phyloP scores from a whole-genome alignment of 2,797 vertebrate genomes.

The Telmatherina bonti region DNA sequence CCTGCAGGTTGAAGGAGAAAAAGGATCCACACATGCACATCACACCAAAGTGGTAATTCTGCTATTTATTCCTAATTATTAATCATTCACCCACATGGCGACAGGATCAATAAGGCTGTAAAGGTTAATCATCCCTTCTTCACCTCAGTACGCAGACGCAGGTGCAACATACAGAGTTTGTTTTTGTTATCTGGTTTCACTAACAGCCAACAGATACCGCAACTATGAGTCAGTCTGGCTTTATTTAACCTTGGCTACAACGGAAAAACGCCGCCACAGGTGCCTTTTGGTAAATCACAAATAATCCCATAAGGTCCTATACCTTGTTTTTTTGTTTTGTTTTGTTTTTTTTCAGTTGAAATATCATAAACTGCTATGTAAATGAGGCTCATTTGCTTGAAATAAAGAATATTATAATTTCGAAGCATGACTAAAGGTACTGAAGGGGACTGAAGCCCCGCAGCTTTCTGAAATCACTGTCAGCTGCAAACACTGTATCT shows the following conservation, averaged over 20 bases:
- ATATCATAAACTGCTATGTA: no score
- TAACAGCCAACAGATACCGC: not conserved
- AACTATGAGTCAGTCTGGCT: not conserved
- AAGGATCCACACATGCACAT: not conserved
- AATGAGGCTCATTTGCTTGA: no score
- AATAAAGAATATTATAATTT: no score
- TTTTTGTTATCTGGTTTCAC: not conserved
- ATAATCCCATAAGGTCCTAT: no score
- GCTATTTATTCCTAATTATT: not conserved
- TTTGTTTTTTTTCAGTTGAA: no score
- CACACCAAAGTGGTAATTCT: not conserved
- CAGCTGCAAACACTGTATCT: no score
- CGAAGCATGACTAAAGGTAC: no score
- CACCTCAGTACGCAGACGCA: not conserved
- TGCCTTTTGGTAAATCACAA: not conserved
- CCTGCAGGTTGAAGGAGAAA: not conserved
- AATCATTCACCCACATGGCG: not conserved
- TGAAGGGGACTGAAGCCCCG: no score
- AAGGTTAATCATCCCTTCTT: not conserved
- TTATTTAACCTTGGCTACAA: not conserved
- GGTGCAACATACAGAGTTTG: not conserved
- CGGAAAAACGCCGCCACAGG: not conserved
- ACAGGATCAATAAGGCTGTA: not conserved
- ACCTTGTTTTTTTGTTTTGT: no score
- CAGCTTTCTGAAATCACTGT: no score